Evolutionary conservation across 2,888 invertebrate species (phyloP).

Genomic region (Sericinus montela): DNA sequence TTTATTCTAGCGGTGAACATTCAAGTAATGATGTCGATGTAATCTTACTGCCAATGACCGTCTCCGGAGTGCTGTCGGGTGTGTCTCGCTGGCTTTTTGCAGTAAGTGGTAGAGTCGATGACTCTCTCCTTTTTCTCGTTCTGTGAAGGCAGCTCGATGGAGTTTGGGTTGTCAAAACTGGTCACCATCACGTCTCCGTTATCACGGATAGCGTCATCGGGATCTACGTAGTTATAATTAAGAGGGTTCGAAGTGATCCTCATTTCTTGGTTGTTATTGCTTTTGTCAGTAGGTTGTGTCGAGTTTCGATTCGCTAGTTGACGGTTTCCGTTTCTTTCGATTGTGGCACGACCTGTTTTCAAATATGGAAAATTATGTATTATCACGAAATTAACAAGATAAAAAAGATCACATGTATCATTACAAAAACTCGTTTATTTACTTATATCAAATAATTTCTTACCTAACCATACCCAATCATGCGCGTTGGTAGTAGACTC

Average conservation of each 20-base stretch:
- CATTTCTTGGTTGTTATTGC: constrained; percentile 77
- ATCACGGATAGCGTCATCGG: constrained; percentile 79
- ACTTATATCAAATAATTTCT: constrained; percentile 16
- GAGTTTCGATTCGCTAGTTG: constrained; percentile 64
- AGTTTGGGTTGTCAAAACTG: constrained; percentile 87
- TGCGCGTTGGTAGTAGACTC: constrained; percentile 94
- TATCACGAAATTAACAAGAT: no score
- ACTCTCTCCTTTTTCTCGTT: constrained; percentile 51
- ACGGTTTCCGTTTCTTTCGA: constrained; percentile 76
- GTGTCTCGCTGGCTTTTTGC: constrained; percentile 79
- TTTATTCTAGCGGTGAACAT: constrained; percentile 22
- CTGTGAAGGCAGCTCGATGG: constrained; percentile 83
- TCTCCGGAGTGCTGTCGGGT: constrained; percentile 61
- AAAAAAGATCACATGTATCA: no score
- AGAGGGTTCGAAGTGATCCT: constrained; percentile 89
- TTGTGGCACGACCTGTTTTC: constrained; percentile 76
- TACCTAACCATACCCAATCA: constrained; percentile 97
- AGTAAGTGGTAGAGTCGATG: constrained; percentile 85
- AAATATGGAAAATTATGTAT: background rate
- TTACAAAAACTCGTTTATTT: no score
- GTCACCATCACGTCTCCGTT: constrained; percentile 79
- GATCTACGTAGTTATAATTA: constrained; percentile 83
- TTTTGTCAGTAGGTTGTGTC: constrained; percentile 46
- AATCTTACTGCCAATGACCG: constrained; percentile 74
- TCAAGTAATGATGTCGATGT: constrained; percentile 34